phyloP scores from a whole-genome alignment of 2,113 vertebrate genomes.

The human region DNA sequence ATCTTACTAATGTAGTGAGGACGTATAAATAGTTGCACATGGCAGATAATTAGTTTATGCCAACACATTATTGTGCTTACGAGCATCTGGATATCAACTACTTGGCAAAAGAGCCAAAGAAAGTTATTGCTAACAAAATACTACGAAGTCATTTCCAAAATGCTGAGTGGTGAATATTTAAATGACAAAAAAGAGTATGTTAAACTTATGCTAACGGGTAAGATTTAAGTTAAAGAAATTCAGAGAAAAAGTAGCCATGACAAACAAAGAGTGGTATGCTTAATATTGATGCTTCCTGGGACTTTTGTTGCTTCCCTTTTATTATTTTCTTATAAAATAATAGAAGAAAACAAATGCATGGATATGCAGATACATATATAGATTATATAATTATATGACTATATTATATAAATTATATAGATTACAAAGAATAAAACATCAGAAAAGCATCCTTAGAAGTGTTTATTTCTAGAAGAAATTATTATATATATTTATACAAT shows the following conservation, averaged over 20 bases:
- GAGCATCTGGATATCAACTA: conserved; percentile 69
- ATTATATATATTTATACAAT: neutral
- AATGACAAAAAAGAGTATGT: conserved; percentile 11
- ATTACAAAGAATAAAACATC: neutral
- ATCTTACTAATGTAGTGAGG: conserved; percentile 41
- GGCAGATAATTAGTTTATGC: conserved; percentile 73
- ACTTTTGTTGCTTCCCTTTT: neutral
- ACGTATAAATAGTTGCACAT: conserved; percentile 71
- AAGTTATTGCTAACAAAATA: conserved; percentile 52
- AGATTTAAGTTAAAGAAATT: neutral
- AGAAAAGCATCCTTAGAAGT: neutral
- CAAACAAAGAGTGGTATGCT: neutral
- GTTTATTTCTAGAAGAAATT: neutral
- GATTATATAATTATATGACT: neutral
- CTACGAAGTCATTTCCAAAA: conserved; percentile 56
- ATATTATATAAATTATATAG: neutral
- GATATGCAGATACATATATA: neutral
- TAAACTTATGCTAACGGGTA: neutral
- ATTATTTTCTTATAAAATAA: neutral
- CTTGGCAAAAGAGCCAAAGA: conserved; percentile 38
- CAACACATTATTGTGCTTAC: conserved; percentile 63
- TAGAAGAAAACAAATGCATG: neutral
- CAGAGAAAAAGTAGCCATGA: neutral
- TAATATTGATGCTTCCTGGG: neutral
- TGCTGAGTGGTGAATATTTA: neutral